Evolutionary conservation across 2,113 vertebrate species (phyloP), one percentile per base, ranked within the genome.

Genomic region (Ciconia stormi): DNA sequence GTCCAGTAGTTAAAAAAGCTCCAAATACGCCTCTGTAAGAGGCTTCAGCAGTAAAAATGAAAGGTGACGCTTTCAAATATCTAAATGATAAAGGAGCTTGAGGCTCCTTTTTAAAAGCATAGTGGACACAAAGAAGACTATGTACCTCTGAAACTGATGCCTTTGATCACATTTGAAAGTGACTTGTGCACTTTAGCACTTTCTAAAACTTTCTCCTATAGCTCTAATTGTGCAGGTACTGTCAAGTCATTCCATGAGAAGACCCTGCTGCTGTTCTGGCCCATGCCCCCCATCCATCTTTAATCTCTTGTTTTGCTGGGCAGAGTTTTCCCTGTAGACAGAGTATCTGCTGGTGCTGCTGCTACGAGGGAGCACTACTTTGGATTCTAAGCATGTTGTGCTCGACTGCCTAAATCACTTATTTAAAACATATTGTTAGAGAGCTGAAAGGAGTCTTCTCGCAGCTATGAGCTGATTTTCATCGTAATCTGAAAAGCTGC

Each of bases 241-340:
- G 59, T 95, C 82, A 87, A 82, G 71, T 83, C 84, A 65, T 89
- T 87, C 66, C 74, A 66, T 63, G 63, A 98, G 98, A 81, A 84
- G 85, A 76, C 76, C 46, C 76, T 46, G 69, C 56, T 52, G 49
- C 65, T 78, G 46, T 65, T 58, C 29, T 82, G 27, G 52, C 44
- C 78, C 79, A 36, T 90, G 82, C n/a, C 88, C 42, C 74, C 82
- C 59, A 73, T 85, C 78, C 0, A 0, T 78, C 84, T 94, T 81
- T 92, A 91, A 91, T 81, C 87, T 81, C 58, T 85, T 85, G 55
- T 96, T 94, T 94, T 96, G 77, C 91, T 91, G 87, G 89, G 63
- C 82, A 95, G 85, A 88, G 26, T 91, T 89, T 95, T 87, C 58
- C 65, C 70, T 79, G 34, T 82, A 92, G 62, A 65, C 27, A 66